Evolutionary conservation across 2,113 vertebrate genomes (phyloP).

Genomic region (human): DNA sequence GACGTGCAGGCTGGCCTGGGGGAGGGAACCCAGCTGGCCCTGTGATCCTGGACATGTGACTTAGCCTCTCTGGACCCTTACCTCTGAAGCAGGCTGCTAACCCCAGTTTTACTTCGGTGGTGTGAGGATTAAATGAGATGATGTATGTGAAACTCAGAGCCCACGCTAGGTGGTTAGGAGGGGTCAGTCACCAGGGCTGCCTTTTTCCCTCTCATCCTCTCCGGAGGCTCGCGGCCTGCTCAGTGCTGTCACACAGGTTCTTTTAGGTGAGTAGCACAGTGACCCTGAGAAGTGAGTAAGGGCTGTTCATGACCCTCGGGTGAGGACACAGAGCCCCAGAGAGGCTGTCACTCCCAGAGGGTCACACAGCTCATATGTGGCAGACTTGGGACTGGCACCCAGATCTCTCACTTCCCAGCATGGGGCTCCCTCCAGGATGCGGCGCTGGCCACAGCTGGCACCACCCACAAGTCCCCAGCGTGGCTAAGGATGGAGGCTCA

Average conservation of each 20-base stretch:
- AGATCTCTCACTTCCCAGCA: background rate
- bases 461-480: accelerated
- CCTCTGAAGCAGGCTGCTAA: no score
- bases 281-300: background rate
- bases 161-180: accelerated
- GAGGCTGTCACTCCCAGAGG: background rate
- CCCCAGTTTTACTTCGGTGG: accelerated
- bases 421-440: accelerated
- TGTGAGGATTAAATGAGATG: background rate
- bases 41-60: background rate
- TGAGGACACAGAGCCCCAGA: background rate
- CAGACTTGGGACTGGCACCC: background rate
- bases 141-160: accelerated
- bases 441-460: background rate
- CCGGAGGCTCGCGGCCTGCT: background rate
- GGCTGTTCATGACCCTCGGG: no score
- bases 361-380: background rate
- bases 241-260: accelerated
- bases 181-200: background rate
- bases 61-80: background rate
- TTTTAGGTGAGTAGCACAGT: background rate
- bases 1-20: background rate
- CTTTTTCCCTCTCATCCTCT: background rate
- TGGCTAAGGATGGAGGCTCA: accelerated
- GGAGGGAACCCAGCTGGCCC: background rate